Conservation (phyloP, 2,888 invertebrate genomes). For the Dexiosoma caninum region DNA sequence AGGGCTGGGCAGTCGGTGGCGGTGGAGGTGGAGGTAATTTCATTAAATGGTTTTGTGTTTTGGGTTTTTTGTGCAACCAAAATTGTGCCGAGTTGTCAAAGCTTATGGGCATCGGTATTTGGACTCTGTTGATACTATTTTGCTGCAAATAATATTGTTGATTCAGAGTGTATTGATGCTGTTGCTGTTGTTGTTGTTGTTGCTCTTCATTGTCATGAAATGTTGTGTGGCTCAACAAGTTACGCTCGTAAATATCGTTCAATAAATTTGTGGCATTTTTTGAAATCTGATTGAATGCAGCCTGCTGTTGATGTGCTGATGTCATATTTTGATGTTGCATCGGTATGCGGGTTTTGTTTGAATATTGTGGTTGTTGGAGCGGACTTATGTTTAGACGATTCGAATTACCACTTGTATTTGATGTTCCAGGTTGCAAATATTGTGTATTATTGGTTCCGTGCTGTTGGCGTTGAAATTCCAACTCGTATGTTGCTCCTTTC, state of each 20-base stretch:
- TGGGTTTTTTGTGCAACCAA: conserved; percentile 41
- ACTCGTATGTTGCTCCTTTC: conserved; percentile 33
- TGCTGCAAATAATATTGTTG: conserved; percentile 54
- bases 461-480: conserved; percentile 54
- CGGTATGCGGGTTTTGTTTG: conserved; percentile 63
- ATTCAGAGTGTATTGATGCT: conserved; percentile 37
- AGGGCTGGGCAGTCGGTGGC: not conserved
- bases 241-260: conserved; percentile 74
- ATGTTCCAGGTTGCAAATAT: conserved; percentile 25
- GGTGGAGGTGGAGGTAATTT: conserved; percentile 30
- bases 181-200: conserved; percentile 41
- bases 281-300: conserved; percentile 74
- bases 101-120: conserved; percentile 49
- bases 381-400: conserved; percentile 48
- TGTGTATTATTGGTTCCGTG: conserved; percentile 31
- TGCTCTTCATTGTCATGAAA: conserved; percentile 65
- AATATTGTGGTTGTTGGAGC: conserved; percentile 57
- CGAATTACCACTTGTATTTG: conserved; percentile 29
- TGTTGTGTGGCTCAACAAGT: conserved; percentile 74
- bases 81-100: conserved; percentile 19
- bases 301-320: conserved; percentile 64
- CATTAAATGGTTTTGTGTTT: conserved; percentile 38
- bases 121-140: conserved; percentile 30
- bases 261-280: conserved; percentile 73
- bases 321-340: conserved; percentile 65